Base-by-base conservation (phyloP, 2,888 invertebrate species). In the Amiota communis region DNA sequence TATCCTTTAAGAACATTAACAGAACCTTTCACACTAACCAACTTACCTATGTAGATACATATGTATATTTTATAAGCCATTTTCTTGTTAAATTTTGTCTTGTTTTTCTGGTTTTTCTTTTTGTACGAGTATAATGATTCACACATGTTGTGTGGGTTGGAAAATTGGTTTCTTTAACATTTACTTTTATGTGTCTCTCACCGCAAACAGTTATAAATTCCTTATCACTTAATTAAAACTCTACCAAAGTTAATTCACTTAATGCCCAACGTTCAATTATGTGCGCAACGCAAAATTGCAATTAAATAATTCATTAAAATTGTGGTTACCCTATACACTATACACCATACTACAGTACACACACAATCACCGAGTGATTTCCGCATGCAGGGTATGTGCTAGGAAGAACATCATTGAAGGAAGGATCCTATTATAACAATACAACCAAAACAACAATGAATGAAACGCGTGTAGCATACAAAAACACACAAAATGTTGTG, bases 231-330 rank as follows among this genome's bases (percentile, higher is more conserved):
- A 80, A 83, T 84, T 84, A 84, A 84, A 83, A 77, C 72, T 59
- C 72, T 77, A 65, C 76, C 75, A 73, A 76, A 80, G 85, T 84
- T 84, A 83, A 85, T 83, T 84, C 77, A 81, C 76, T 75, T 80
- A 75, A 82, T 82, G 75, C 53, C 48, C 47, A 63, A 1, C 49
- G 47, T 49, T 57, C 67, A 72, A 72, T 72, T 72, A 67, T 67
- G 57, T 61, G 20, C 17, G 20, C 61, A 71, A 23, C 61, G 59
- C 48, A 77, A 83, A 82, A 84, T 85, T 78, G 75, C 84, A 84
- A 75, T 85, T 82, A 77, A 82, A 86, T 83, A 86, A 79, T 83
- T 86, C 73, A 83, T 86, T 77, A 81, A 79, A 79, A 71, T 49
- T 77, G 76, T 72, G 76, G 72, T 72, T 72, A 64, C 20, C 65